These are phyloP conservation scores for Drosophila neocordata DNA, from an alignment of 1,140 invertebrate genomes.

Conservation along the genomic window DNA sequence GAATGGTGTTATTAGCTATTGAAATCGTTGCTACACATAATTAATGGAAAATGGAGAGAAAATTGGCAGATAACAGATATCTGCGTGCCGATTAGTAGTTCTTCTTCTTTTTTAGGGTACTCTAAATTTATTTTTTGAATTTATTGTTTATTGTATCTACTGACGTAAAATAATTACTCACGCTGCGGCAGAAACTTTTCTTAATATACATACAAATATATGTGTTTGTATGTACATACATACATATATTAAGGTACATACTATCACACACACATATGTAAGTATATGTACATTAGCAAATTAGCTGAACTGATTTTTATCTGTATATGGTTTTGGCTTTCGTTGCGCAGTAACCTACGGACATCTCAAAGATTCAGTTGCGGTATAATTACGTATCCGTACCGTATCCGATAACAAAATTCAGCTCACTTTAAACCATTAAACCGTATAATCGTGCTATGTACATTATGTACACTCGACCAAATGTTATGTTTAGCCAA, in stretches of 20 bases:
- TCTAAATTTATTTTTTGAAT: constrained; percentile 33
- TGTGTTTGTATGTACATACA: constrained; percentile 13
- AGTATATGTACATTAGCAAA: constrained; percentile 39
- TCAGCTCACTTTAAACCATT: constrained; percentile 26
- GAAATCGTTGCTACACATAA: not conserved
- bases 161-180: constrained; percentile 58
- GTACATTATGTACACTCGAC: not conserved
- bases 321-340: constrained; percentile 60
- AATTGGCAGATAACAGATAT: not conserved
- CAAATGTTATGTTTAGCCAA: not conserved
- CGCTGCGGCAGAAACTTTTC: constrained; percentile 47
- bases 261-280: not conserved
- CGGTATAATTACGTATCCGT: constrained; percentile 37
- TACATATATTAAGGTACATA: not conserved
- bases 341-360: constrained; percentile 71
- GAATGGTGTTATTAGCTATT: not conserved
- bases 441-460: constrained; percentile 18
- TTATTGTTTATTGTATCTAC: constrained; percentile 38
- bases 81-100: not conserved
- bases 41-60: not conserved
- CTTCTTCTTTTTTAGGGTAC: not conserved
- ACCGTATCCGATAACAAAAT: constrained; percentile 31
- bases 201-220: not conserved
- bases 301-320: constrained; percentile 64
- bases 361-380: constrained; percentile 75